phyloP scores from a whole-genome alignment of 2,888 invertebrate genomes.

The Oscheius onirici region DNA sequence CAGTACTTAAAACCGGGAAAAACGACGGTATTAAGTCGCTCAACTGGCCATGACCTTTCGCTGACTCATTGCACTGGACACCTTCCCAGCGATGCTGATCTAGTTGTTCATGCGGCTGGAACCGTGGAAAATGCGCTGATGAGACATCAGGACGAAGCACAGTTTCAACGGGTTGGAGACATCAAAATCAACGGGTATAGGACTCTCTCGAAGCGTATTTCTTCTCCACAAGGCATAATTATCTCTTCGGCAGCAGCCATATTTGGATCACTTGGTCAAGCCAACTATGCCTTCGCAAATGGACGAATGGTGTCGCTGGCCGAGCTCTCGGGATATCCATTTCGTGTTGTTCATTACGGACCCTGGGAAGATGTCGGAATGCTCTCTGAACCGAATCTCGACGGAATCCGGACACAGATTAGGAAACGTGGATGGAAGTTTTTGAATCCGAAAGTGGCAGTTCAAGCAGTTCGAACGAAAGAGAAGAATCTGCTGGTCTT shows the following conservation, averaged over 20 bases:
- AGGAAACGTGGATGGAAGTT: conserved; percentile 56
- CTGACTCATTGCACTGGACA: neutral
- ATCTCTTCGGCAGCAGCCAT: conserved; percentile 62
- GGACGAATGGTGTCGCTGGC: conserved; percentile 52
- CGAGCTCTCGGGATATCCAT: conserved; percentile 31
- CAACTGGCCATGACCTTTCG: conserved; percentile 20
- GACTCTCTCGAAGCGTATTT: conserved; percentile 38
- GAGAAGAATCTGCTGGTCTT: conserved; percentile 41
- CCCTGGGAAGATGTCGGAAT: conserved; percentile 65
- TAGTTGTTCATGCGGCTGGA: conserved; percentile 64
- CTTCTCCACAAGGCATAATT: conserved; percentile 31
- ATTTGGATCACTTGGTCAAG: conserved; percentile 64
- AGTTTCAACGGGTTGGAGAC: conserved; percentile 41
- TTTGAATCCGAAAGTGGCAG: conserved; percentile 39
- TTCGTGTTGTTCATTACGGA: conserved; percentile 53
- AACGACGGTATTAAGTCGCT: neutral
- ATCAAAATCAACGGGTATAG: conserved; percentile 57
- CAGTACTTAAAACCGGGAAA: conserved; percentile 34
- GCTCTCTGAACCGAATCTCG: conserved; percentile 46
- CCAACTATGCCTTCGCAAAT: conserved; percentile 65
- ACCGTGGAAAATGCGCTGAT: conserved; percentile 49
- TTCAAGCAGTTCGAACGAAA: conserved; percentile 34
- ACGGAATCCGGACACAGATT: conserved; percentile 51
- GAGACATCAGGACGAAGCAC: conserved; percentile 33
- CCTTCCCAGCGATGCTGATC: conserved; percentile 11